Percentiles rank a stretch among this genome's conserved stretches.
These are phyloP conservation scores for Palythoa grandiflora DNA, from an alignment of 92 coral and sea anemone genomes.

Conservation along the genomic window DNA sequence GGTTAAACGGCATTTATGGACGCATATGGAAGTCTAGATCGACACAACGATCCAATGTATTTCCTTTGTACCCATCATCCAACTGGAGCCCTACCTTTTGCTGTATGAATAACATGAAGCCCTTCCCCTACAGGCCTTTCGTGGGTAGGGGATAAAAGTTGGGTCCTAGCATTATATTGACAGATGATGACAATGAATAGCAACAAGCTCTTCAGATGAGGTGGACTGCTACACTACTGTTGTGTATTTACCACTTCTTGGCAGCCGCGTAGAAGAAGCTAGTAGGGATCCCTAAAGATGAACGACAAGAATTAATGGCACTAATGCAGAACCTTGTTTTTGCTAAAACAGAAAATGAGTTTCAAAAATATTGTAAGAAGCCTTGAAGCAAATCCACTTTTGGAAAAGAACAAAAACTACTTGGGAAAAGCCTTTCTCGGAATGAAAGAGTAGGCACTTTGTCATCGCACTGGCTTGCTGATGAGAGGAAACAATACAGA, in stretches of 20 bases:
- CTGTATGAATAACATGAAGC: constrained; percentile 56
- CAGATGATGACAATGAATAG: constrained; percentile 56
- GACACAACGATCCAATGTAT: constrained; percentile 62
- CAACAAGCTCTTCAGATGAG: constrained; percentile 44
- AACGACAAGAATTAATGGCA: constrained; percentile 54
- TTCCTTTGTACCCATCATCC: constrained; percentile 65
- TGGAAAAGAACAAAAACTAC: constrained; percentile 47
- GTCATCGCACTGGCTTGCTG: constrained; percentile 27
- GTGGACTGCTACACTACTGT: constrained; percentile 59
- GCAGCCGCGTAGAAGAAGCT: constrained; percentile 71
- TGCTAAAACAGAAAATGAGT: constrained; percentile 44
- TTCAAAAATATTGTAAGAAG: constrained; percentile 34
- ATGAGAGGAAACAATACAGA: constrained; percentile 78
- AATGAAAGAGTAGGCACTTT: constrained; percentile 58
- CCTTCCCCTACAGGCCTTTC: constrained; percentile 66
- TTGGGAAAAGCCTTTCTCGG: constrained; percentile 46
- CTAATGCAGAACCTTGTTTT: constrained; percentile 65
- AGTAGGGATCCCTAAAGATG: constrained; percentile 50
- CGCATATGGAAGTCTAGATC: constrained; percentile 52
- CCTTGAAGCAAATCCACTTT: constrained; percentile 29
- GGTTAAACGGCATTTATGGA: constrained; percentile 71
- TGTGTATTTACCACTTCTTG: constrained; percentile 66
- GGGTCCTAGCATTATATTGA: constrained; percentile 41
- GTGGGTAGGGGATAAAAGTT: constrained; percentile 39
- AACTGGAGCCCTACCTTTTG: constrained; percentile 62